phyloP scores from a whole-genome alignment of 37 sponge, comb jelly and placozoan genomes.

The Aphrocallistes beatrix region DNA sequence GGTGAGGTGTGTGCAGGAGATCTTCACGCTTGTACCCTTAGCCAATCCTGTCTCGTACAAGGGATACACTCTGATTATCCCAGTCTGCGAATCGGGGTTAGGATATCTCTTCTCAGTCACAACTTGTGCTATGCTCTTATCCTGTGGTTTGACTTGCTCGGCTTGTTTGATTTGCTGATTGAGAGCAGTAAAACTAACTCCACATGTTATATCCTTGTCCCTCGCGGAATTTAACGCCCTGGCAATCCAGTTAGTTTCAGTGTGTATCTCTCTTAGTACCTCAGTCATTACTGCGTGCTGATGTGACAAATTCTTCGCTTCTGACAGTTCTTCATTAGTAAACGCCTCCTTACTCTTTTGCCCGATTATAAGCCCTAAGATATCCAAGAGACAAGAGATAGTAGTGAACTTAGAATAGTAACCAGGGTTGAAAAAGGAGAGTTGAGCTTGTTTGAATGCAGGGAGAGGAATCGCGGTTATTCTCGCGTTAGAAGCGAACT shows the following conservation, averaged over 20 bases:
- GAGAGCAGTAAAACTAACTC: background rate
- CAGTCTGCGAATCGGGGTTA: background rate
- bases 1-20: conserved; percentile 20
- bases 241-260: background rate
- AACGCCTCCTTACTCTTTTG: conserved; percentile 9
- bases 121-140: background rate
- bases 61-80: conserved; percentile 39
- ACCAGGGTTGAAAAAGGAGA: background rate
- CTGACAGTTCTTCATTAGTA: background rate
- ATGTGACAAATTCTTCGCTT: background rate
- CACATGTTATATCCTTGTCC: background rate
- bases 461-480: background rate
- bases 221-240: background rate
- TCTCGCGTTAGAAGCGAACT: conserved; percentile 21
- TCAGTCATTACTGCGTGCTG: background rate
- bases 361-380: background rate
- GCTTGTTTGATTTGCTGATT: background rate
- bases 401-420: background rate
- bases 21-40: conserved; percentile 67
- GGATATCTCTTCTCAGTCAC: background rate
- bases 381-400: background rate
- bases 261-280: background rate
- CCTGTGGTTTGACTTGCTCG: background rate
- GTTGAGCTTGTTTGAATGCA: background rate
- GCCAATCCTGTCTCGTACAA: conserved; percentile 54